phyloP scores from a whole-genome alignment of 2,888 invertebrate species.

The Microplitis deprimator region DNA sequence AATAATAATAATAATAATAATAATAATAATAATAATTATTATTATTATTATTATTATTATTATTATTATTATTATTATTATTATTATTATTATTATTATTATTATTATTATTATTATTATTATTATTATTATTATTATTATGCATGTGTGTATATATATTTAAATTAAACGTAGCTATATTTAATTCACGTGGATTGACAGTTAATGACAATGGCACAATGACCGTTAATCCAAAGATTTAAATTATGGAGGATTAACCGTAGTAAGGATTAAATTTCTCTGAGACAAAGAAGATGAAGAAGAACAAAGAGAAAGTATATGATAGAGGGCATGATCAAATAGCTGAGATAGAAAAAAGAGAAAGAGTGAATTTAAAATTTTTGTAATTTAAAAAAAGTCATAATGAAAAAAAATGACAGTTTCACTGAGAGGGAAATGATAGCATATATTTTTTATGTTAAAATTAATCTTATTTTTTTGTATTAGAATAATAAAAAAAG shows the following conservation, averaged over 20 bases:
- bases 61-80: too few relatives aligned
- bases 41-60: too few relatives aligned
- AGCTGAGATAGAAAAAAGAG: conserved; percentile 7
- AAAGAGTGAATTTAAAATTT: neutral
- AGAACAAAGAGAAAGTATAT: conserved; percentile 1
- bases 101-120: too few relatives aligned
- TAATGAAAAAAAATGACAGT: neutral
- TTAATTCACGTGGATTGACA: neutral
- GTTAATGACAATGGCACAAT: neutral
- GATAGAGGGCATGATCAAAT: conserved; percentile 2
- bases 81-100: too few relatives aligned
- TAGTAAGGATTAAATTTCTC: conserved; percentile 5
- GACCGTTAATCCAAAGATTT: neutral
- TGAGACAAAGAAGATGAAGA: neutral
- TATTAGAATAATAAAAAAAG: neutral
- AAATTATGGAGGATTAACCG: conserved; percentile 10
- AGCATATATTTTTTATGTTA: neutral
- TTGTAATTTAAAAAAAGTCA: neutral
- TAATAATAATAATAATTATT: neutral
- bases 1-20: neutral
- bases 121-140: too few relatives aligned
- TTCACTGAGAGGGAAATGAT: neutral
- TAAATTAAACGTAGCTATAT: too few relatives aligned
- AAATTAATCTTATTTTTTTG: neutral
- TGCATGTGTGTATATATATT: too few relatives aligned